phyloP scores from a whole-genome alignment of 1,140 invertebrate genomes.

The Dendroctonus ponderosae region DNA sequence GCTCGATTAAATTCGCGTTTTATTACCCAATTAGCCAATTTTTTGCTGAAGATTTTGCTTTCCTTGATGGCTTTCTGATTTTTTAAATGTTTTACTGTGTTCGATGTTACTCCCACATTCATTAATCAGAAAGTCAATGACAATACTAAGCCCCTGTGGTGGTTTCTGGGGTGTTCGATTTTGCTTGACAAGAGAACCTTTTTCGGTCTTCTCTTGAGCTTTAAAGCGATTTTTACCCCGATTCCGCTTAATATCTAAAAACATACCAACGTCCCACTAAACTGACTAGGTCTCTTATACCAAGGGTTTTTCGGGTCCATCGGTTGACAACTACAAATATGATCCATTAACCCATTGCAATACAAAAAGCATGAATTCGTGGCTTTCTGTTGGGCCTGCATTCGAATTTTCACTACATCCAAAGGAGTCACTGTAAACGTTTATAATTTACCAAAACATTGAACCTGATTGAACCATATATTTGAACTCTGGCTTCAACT shows the following conservation, averaged over 20 bases:
- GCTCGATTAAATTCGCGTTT: too few species aligned
- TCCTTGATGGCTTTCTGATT: too few species aligned
- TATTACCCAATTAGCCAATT: too few species aligned
- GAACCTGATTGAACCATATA: neutral
- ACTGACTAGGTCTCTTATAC: slow-evolving; percentile 70
- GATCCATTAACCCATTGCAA: slow-evolving; percentile 99
- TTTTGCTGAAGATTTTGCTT: too few species aligned
- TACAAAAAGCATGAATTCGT: slow-evolving; percentile 91
- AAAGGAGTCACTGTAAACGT: slow-evolving; percentile 83
- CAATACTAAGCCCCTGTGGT: too few species aligned
- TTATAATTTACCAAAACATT: slow-evolving; percentile 18
- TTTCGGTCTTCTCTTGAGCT: too few species aligned
- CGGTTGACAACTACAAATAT: slow-evolving; percentile 85
- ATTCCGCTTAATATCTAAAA: neutral
- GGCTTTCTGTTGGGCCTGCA: slow-evolving; percentile 87
- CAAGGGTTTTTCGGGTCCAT: slow-evolving; percentile 59
- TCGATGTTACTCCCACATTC: too few species aligned
- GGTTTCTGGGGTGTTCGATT: too few species aligned
- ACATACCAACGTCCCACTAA: slow-evolving; percentile 83
- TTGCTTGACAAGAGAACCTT: too few species aligned
- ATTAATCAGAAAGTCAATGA: too few species aligned
- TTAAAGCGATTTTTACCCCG: too few species aligned
- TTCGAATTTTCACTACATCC: slow-evolving; percentile 96
- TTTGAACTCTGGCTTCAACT: neutral
- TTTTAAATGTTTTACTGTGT: too few species aligned